Conservation (phyloP, 2,888 invertebrate genomes). For the Brachyptera putata region DNA sequence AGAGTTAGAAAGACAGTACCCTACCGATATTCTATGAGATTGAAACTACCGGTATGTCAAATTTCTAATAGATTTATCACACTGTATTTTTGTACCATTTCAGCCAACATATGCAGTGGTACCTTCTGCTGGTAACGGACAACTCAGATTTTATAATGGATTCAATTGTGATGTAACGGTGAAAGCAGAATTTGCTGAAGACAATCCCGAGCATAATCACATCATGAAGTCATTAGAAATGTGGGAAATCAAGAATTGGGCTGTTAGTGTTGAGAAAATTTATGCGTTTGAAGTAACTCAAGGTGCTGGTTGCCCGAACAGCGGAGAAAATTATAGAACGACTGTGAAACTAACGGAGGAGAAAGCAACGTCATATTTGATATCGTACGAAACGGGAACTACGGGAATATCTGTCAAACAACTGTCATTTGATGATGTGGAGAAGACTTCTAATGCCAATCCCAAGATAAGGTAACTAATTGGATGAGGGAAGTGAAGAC, state of each 20-base stretch:
- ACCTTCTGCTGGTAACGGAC: slow-evolving; percentile 55
- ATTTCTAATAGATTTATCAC: background rate
- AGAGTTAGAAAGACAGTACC: no score
- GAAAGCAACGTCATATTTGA: slow-evolving; percentile 29
- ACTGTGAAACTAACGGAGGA: slow-evolving; percentile 37
- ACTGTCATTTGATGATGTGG: slow-evolving; percentile 45
- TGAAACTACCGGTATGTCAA: no score
- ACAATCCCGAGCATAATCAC: background rate
- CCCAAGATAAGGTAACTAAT: slow-evolving; percentile 55
- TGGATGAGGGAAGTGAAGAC: no score
- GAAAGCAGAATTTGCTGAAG: background rate
- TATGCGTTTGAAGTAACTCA: slow-evolving; percentile 18
- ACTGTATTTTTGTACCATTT: slow-evolving; percentile 38
- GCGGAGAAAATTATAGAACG: slow-evolving; percentile 30
- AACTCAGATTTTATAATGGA: slow-evolving; percentile 68
- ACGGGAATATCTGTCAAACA: slow-evolving; percentile 7
- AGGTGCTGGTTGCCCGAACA: background rate
- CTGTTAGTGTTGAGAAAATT: slow-evolving; percentile 12
- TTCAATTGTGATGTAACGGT: slow-evolving; percentile 36
- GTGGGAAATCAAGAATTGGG: slow-evolving; percentile 5
- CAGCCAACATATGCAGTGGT: slow-evolving; percentile 57
- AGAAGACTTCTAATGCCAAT: slow-evolving; percentile 54
- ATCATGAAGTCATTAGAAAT: slow-evolving; percentile 21
- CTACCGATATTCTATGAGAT: no score
- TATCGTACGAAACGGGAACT: slow-evolving; percentile 26